Evolutionary conservation across 2,888 invertebrate genomes (phyloP).

Genomic region (Stenotaenia linearis): DNA sequence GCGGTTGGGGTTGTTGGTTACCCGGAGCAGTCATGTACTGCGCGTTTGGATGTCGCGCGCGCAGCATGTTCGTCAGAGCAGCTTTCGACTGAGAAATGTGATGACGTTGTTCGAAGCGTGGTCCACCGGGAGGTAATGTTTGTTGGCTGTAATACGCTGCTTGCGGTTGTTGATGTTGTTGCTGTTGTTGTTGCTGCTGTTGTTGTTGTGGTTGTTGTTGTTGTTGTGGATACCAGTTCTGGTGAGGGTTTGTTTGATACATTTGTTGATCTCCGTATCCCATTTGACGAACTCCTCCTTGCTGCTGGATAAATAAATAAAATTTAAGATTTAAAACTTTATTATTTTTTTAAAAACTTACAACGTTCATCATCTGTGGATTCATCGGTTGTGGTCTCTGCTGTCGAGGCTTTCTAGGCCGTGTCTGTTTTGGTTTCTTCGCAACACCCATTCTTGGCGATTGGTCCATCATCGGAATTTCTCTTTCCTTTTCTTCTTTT

Average conservation of each 20-base stretch:
- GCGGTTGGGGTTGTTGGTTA: conserved; percentile 11
- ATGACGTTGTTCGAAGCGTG: conserved; percentile 28
- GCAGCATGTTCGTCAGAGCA: conserved; percentile 36
- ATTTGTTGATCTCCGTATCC: conserved; percentile 38
- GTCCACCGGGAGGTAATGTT: conserved; percentile 32
- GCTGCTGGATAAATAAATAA: background rate
- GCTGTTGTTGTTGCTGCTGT: conserved; percentile 45
- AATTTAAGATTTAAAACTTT: background rate
- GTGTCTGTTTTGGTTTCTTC: conserved; percentile 40
- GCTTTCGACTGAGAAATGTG: conserved; percentile 36
- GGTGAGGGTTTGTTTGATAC: conserved; percentile 38
- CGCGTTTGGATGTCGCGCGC: conserved; percentile 35
- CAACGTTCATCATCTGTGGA: conserved; percentile 33
- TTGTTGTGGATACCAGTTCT: conserved; percentile 50
- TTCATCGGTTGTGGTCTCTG: background rate
- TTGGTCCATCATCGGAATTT: conserved; percentile 58
- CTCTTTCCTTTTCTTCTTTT: conserved; percentile 57
- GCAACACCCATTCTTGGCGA: conserved; percentile 53
- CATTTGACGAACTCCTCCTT: conserved; percentile 36
- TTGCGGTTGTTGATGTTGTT: conserved; percentile 51
- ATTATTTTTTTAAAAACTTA: background rate
- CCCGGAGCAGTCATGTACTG: conserved; percentile 29
- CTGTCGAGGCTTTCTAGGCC: conserved; percentile 38
- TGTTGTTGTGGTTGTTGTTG: conserved; percentile 50
- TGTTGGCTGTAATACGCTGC: conserved; percentile 45